Evolutionary conservation across 2,113 vertebrate species (phyloP), one percentile per base, ranked within the genome.

Genomic region (Silurus meridionalis): DNA sequence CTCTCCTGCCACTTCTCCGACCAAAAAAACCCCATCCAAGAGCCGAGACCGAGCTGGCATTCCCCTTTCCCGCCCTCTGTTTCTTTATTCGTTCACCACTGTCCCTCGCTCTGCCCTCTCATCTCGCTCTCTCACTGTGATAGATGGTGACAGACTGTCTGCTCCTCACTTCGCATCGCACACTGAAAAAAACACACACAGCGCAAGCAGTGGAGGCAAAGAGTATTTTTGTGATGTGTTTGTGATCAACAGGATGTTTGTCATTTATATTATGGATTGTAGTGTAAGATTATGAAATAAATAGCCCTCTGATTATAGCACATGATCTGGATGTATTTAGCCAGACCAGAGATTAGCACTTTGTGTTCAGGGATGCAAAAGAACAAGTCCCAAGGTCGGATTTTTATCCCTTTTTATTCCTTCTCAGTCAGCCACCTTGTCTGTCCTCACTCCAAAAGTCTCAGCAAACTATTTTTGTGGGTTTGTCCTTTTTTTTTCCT

Each of bases 1-100:
- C 87, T 93, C 90, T 94, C 92, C 91, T 93, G 94, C 94, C 94
- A 94, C 93, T 95, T 94, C 93, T 92, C 92, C 90, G 91, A 95
- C 93, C 95, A 94, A 90, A 94, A 93, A 94, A 92, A 92, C 94
- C 94, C 93, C 93, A 93, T 93, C 91, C 89, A 69, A 82, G 58
- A 52, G 92, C 93, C 90, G 91, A 91, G 91, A 87, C 87, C 84
- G 87, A 78, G 88, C 91, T 93, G 93, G 91, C 92, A 91, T 89
- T 92, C 91, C 88, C 87, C 88, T 89, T 90, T 88, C 89, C 90
- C 52, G 66, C 69, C 83, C 86, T 80, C 52, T 61, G 85, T 89
- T 83, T 85, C 88, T 91, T 84, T 85, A 77, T 89, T 87, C 71
- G 88, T 91, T 89, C 88, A 83, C 91, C 86, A 83, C 84, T 58